These are phyloP conservation scores for Orycteropus afer DNA, from an alignment of 2,113 vertebrate genomes.

Conservation along the genomic window DNA sequence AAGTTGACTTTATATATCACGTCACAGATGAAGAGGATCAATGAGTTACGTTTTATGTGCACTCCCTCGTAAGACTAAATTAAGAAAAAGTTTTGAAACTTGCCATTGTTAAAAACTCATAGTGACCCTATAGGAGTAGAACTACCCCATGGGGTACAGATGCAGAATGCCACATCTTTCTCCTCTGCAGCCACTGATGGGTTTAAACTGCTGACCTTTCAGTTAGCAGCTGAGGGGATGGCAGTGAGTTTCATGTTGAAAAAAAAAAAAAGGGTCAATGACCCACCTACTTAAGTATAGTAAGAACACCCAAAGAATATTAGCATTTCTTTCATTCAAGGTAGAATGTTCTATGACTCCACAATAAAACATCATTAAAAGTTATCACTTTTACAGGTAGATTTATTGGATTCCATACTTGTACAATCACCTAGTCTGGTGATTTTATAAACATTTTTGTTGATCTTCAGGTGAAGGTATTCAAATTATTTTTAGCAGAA, in stretches of 20 bases:
- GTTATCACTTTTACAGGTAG: neutral
- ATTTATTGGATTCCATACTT: constrained; percentile 30
- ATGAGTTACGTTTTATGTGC: neutral
- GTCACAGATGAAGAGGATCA: neutral
- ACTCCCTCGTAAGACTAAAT: neutral
- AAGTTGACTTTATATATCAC: neutral
- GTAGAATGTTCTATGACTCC: constrained; percentile 27
- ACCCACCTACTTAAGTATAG: neutral
- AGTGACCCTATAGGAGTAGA: neutral
- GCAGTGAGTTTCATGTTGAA: neutral
- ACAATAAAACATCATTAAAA: constrained; percentile 39
- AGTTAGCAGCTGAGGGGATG: neutral
- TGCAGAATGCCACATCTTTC: neutral
- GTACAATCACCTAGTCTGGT: neutral
- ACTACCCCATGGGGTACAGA: neutral
- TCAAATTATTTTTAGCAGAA: neutral
- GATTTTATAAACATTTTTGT: constrained; percentile 17
- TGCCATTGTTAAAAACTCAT: neutral
- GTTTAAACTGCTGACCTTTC: neutral
- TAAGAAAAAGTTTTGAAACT: neutral
- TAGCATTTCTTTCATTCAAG: neutral
- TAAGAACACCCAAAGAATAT: neutral
- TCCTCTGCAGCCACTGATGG: neutral
- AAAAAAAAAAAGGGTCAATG: neutral
- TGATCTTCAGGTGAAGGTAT: neutral